Conservation (phyloP, 2,113 vertebrate species). For the Ageneiosus marmoratus region DNA sequence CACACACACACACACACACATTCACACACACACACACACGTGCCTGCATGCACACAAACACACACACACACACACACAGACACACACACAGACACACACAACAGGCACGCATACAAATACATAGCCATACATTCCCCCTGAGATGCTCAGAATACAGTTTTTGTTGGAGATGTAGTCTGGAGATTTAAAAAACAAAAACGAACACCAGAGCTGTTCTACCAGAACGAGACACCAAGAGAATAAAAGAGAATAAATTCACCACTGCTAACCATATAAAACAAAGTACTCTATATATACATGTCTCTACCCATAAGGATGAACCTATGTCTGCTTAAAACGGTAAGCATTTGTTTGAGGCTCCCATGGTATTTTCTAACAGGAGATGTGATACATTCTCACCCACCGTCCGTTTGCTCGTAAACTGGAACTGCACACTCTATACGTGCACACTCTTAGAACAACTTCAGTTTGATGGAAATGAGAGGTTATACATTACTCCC, state of each 20-base stretch:
- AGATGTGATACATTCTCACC: neutral
- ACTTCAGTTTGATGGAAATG: constrained; percentile 30
- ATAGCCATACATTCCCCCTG: constrained; percentile 5
- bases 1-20: neutral
- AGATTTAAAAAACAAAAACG: neutral
- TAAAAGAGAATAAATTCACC: constrained; percentile 21
- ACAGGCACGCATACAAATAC: too few species aligned
- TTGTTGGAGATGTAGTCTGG: constrained; percentile 7
- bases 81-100: neutral
- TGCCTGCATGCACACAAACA: too few species aligned
- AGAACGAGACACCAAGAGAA: neutral
- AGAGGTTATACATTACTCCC: constrained; percentile 54
- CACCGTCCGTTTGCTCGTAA: neutral
- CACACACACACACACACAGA: neutral
- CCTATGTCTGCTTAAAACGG: neutral
- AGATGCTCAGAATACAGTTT: constrained; percentile 12
- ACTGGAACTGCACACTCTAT: neutral
- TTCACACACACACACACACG: neutral
- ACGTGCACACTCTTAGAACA: neutral
- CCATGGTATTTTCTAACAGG: neutral
- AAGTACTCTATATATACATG: neutral
- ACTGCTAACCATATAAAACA: constrained; percentile 11
- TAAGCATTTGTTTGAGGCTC: neutral
- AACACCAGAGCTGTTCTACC: constrained; percentile 19
- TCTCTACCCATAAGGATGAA: constrained; percentile 1